Evolutionary conservation across 2,797 vertebrate species (phyloP).

Genomic region (Pipistrellus kuhlii): DNA sequence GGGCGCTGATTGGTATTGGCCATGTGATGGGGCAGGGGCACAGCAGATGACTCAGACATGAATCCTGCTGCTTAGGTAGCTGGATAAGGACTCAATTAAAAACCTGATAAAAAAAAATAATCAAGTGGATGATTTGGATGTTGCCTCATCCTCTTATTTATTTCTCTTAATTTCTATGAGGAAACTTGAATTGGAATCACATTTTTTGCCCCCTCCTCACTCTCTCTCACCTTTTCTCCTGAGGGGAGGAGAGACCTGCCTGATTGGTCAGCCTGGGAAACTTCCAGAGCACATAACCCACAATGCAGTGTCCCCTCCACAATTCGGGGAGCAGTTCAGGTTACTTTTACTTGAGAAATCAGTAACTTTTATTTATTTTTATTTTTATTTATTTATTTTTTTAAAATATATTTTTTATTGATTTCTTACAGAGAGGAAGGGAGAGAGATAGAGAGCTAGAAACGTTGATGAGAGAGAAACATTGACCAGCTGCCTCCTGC

Average conservation of each 20-base stretch:
- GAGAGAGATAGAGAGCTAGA: no score
- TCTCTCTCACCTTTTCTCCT: neutral
- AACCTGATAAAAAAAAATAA: neutral
- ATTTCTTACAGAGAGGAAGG: no score
- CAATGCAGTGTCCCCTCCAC: no score
- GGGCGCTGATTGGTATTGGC: neutral
- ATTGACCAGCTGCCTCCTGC: no score
- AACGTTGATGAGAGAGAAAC: no score
- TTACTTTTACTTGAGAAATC: neutral
- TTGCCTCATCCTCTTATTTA: neutral
- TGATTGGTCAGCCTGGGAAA: neutral
- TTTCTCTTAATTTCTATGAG: neutral
- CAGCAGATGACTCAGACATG: neutral
- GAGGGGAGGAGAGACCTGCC: neutral
- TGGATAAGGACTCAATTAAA: conserved; percentile 18
- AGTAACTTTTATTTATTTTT: no score
- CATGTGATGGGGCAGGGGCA: no score
- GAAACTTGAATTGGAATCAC: neutral
- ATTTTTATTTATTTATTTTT: no score
- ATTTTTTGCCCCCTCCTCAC: fast-evolving
- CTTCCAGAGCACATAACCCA: neutral
- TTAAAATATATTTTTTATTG: no score
- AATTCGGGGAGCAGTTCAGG: neutral
- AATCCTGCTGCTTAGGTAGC: no score
- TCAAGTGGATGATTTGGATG: no score